Base-by-base conservation (phyloP, 2,797 vertebrate species). In the Onychomys leucogaster region DNA sequence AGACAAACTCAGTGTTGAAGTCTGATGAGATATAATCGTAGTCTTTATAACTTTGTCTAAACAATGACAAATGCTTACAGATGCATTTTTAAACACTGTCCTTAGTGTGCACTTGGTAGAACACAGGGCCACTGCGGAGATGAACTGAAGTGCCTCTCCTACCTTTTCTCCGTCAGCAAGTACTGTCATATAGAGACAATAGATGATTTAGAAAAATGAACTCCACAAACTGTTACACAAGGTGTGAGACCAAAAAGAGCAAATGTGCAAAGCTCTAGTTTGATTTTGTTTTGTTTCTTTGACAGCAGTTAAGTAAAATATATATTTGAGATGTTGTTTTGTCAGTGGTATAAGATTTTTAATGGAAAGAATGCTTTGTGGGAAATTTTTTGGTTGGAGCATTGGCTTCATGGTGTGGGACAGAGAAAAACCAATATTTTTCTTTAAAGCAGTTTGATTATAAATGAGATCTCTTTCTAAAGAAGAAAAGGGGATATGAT, bases 81-180 rank as follows among this genome's bases (percentile, higher is more conserved):
- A 19, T 14, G n/a, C 27, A 29, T 37, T 94, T 80, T 73, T 5
- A 19, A 32, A 69, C 12, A 67, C 46, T 80, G 21, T 89, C 69
- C 52, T 93, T 91, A 81, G 86, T 41, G 90, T 89, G 43, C 73
- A 94, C 94, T 73, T 83, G 55, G 52, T 27, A 25, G 41, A 85
- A 75, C 13, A 49, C 29, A 6, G 52, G 76, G 93, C 67, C 34
- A 85, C n/a, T 76, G 1, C 57, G 32, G 73, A 52, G 65, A 93
- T 63, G 84, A 90, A 90, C 32, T 82, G 63, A 96, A 94, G 73
- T 63, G 19, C 32, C 46, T 90, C 94, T 91, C 73, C 77, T 49
- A 49, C 89, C 94, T 94, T 71, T 88, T 96, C 92, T 93, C 96
- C 78, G 32, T 86, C 83, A 93, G 76, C 43, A 96, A 90, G 80